Evolutionary conservation across 2,797 vertebrate species (phyloP), one percentile per base, ranked within the genome.

Genomic region (Myotis vivesi): DNA sequence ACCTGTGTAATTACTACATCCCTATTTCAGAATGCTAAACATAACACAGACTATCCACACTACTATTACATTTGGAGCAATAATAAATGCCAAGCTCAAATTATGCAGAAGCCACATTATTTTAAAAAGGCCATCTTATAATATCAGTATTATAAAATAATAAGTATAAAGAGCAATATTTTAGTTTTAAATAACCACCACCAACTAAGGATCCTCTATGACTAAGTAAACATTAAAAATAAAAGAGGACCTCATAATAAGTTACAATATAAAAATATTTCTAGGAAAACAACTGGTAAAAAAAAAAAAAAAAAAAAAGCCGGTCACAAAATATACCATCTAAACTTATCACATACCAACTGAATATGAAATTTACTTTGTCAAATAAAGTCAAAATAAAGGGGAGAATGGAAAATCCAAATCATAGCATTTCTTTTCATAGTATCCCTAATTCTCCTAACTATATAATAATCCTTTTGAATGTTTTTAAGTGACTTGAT

Each of bases 1-100:
- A 98, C 98, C 97, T 98, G 98, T 97, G 98, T 96, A 98, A 97
- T 98, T 97, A 98, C 97, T 96, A 93, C 96, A 97, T 97, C 97
- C 97, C 98, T 97, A 96, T 97, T 97, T 97, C 97, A 98, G 94
- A 97, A 95, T 91, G 92, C 96, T 97, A 96, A 97, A 96, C 90
- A 28, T 84, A 82, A 96, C 72, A 96, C 95, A 97, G 93, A 96
- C 82, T 95, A 97, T 30, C 28, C n/a, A 94, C 92, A 87, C 94
- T 76, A 88, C 10, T 73, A 96, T 55, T 97, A 62, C 87, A 97
- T 79, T 73, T 94, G 89, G 71, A 97, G 89, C 84, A 95, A 89
- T 66, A 73, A 66, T 46, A 88, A 95, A 91, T 49, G 68, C 62
- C 85, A 94, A 95, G 76, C 38, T 91, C 84, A 93, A 94, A 94